phyloP scores from a whole-genome alignment of 2,113 vertebrate genomes.

The Larimichthys crocea region DNA sequence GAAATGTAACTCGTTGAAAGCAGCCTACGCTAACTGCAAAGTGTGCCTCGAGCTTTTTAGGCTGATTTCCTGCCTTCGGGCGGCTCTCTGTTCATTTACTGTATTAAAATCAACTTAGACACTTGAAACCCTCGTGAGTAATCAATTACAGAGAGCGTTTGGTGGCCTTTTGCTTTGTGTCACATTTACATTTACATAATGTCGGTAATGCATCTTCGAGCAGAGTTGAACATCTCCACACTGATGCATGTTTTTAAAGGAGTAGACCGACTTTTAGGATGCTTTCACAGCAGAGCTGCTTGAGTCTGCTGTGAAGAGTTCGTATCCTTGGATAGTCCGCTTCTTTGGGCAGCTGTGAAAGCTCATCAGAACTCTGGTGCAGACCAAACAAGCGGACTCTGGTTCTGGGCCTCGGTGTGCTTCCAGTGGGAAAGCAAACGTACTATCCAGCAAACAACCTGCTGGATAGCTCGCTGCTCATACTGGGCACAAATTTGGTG shows the following conservation, averaged over 20 bases:
- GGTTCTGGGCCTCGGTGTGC: too few relatives aligned
- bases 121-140: not conserved
- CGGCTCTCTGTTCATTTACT: slow-evolving; percentile 10
- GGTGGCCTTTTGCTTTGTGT: not conserved
- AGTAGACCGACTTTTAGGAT: not conserved
- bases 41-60: not conserved
- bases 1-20: not conserved
- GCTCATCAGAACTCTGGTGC: too few relatives aligned
- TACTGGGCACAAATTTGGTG: too few relatives aligned
- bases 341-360: too few relatives aligned
- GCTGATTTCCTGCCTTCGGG: not conserved
- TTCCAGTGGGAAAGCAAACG: too few relatives aligned
- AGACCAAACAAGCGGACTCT: too few relatives aligned
- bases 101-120: not conserved
- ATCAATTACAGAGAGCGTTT: slow-evolving; percentile 12
- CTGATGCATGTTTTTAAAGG: not conserved
- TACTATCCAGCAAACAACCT: too few relatives aligned
- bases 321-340: too few relatives aligned
- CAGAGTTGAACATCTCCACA: not conserved
- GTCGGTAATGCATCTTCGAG: not conserved
- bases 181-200: not conserved
- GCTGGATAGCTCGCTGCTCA: too few relatives aligned
- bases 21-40: not conserved
- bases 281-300: too few relatives aligned
- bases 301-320: too few relatives aligned